Base-by-base conservation (phyloP, 2,113 vertebrate genomes). In the Sylvietta virens region DNA sequence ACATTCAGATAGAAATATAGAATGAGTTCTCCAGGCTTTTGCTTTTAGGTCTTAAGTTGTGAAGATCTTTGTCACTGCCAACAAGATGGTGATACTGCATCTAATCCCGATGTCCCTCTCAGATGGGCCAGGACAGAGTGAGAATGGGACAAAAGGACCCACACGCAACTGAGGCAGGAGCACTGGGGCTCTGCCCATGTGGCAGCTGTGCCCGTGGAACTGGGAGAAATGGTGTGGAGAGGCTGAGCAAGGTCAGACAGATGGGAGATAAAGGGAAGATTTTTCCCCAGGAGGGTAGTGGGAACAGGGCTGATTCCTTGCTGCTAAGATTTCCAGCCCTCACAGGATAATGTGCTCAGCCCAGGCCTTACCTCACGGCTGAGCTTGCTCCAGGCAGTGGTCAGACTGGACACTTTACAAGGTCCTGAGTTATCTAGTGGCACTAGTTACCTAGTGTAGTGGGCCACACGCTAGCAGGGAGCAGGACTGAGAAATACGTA, bases 181-280 rank as follows among this genome's bases (percentile, higher is more conserved):
- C 3, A 42, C 6, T 7, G 15, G n/a, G 4, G 9, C 15, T 37
- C 17, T 54, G 7, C n/a, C 28, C 9, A 23, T 26, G 9, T 21
- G 15, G 45, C 22, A 74, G 19, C 0, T 4, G 2, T 14, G 8
- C 6, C 13, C 3, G 7, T 10, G 13, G 21, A 13, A 7, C 7
- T 70, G 17, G 8, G 10, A 15, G 24, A 42, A 89, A 15, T 13
- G 20, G 13, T 50, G 24, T 10, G 26, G n/a, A 53, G 37, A 77
- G 31, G 12, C 18, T 54, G 37, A 66, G 27, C 11, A 48, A 21
- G 10, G 8, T 42, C 18, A 74, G 42, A 40, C 6, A 45, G 4
- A 14, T 10, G 7, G 35, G 30, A 51, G 18, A 21, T 21, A 31
- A 30, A 6, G 11, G 7, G 5, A 45, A 54, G 8, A 2, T 12